These are phyloP conservation scores for Hydropsyche tenuis DNA, from an alignment of 1,140 invertebrate genomes.

Conservation along the genomic window DNA sequence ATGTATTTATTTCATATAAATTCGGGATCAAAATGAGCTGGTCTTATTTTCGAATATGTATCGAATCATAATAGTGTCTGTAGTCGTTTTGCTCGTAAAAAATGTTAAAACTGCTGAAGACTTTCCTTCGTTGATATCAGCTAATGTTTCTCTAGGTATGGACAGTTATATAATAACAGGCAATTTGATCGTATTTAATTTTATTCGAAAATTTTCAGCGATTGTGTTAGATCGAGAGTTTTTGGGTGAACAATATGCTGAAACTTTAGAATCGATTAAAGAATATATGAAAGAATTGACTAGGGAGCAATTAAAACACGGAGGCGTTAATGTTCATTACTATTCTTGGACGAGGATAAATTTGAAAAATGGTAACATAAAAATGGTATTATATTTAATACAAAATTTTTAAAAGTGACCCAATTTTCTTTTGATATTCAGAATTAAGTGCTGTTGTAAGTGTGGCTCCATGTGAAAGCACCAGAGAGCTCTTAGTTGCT, in stretches of 20 bases:
- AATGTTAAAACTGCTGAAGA: slow-evolving; percentile 58
- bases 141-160: slow-evolving; percentile 74
- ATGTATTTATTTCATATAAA: slow-evolving; percentile 17
- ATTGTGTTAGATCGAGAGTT: slow-evolving; percentile 69
- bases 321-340: slow-evolving; percentile 68
- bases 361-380: slow-evolving; percentile 67
- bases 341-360: slow-evolving; percentile 70
- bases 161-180: background rate
- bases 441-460: slow-evolving; percentile 75
- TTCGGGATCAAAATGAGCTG: background rate
- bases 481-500: slow-evolving; percentile 70
- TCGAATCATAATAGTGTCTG: background rate
- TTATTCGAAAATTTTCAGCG: slow-evolving; percentile 56
- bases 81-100: background rate
- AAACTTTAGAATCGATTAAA: slow-evolving; percentile 64
- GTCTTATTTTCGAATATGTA: background rate
- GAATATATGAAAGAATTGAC: slow-evolving; percentile 66
- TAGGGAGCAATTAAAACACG: slow-evolving; percentile 67
- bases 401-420: slow-evolving; percentile 8
- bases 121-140: slow-evolving; percentile 72
- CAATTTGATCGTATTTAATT: background rate
- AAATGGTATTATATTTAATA: slow-evolving; percentile 9
- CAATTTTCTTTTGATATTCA: slow-evolving; percentile 53
- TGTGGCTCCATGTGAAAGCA: slow-evolving; percentile 71
- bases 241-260: slow-evolving; percentile 64